Evolutionary conservation across 2,888 invertebrate genomes (phyloP), one percentile per base, ranked within the genome.

Genomic region (Stenotaenia linearis): DNA sequence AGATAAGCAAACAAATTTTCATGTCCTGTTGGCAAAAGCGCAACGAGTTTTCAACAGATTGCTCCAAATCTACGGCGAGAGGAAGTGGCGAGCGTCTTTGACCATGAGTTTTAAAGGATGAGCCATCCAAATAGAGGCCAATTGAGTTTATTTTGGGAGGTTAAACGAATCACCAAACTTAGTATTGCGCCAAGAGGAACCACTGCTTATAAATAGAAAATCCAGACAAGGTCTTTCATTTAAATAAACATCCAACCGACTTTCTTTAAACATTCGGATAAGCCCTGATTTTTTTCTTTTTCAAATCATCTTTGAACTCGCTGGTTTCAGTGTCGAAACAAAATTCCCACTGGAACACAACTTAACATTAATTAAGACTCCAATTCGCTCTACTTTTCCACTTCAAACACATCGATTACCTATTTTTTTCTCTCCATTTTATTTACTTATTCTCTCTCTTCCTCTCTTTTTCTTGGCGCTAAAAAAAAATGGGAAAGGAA

Each of bases 201-300:
- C 28, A n/a, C 28, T 15, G 12, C 25, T 69, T 69, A 69, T 28
- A 69, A 69, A 69, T 69, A 69, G 69, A 25, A 69, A 28, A 28
- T 69, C 69, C 69, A 69, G 69, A 69, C 69, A 69, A 69, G 69
- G 69, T 69, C 69, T 28, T 69, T 69, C 69, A 69, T 69, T 69
- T 69, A 69, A 69, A 28, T 69, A 69, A 69, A 61, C 61, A 61
- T 61, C 28, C 28, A 12, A 61, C 28, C 23, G 25, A 69, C 69
- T 28, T 28, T 69, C 69, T 69, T 69, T 69, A 69, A 69, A 69
- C 50, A 45, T 9, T 15, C 12, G 32, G 32, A 4, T 32, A 32
- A 32, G 4, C n/a, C n/a, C n/a, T n/a, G n/a, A n/a, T n/a, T n/a
- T n/a, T n/a, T n/a, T n/a, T n/a, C n/a, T n/a, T n/a, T n/a, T n/a